Evolutionary conservation across 2,797 vertebrate species (phyloP).

Genomic region (Moxostoma hubbsi): DNA sequence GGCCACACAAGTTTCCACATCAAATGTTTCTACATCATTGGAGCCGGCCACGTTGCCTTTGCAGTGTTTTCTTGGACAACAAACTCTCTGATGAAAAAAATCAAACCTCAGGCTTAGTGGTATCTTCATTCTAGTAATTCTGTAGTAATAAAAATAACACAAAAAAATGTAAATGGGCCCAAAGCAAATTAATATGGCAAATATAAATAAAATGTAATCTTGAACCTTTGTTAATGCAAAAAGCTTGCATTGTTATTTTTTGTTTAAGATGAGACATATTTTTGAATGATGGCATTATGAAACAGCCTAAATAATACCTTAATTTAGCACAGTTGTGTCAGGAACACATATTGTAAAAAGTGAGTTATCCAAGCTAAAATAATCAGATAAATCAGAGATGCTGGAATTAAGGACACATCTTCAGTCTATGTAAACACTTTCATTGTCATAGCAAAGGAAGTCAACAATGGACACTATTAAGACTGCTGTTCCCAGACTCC

Average conservation of each 20-base stretch:
- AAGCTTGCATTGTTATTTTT: constrained; percentile 17
- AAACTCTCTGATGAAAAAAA: neutral
- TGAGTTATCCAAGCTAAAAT: neutral
- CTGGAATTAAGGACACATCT: neutral
- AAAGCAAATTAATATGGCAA: constrained; percentile 9
- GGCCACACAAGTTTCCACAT: constrained; percentile 30
- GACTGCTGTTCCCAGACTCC: neutral
- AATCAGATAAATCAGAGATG: neutral
- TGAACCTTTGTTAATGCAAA: constrained; percentile 24
- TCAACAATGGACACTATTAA: neutral
- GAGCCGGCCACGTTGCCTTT: constrained; percentile 46
- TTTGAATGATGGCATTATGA: constrained; percentile 15
- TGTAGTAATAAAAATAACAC: neutral
- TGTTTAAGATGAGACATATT: constrained; percentile 13
- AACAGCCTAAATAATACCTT: constrained; percentile 14
- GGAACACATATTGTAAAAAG: neutral
- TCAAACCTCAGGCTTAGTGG: neutral
- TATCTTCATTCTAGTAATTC: neutral
- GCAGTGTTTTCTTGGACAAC: constrained; percentile 12
- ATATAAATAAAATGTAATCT: neutral
- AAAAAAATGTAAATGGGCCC: neutral
- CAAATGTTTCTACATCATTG: constrained; percentile 31
- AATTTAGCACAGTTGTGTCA: neutral
- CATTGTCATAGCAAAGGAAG: neutral
- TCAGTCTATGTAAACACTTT: neutral